A percentile compares a stretch with the other conserved stretches of the same genome.
phyloP scores from a whole-genome alignment of 2,113 vertebrate genomes.

The Rhynchomys soricoides region DNA sequence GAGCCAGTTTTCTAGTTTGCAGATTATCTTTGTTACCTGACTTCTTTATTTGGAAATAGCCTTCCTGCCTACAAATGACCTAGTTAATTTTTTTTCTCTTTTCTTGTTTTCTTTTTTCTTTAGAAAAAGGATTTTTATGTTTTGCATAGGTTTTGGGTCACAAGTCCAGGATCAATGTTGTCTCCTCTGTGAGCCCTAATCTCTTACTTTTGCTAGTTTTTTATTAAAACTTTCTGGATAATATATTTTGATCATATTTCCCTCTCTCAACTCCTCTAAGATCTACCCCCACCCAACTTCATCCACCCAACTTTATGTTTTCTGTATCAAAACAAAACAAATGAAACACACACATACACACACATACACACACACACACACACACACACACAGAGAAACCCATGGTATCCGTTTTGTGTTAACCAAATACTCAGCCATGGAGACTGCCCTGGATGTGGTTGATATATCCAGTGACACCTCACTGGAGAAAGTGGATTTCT shows the following conservation, averaged over 20 bases:
- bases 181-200: background rate
- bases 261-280: background rate
- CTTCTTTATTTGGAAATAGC: background rate
- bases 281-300: background rate
- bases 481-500: background rate
- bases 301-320: background rate
- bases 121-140: background rate
- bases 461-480: background rate
- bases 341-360: background rate
- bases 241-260: background rate
- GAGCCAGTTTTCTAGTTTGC: background rate
- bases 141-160: background rate
- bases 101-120: background rate
- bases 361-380: background rate
- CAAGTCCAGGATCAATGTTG: background rate
- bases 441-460: background rate
- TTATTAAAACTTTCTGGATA: background rate
- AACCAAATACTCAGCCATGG: background rate
- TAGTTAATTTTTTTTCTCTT: background rate
- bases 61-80: background rate
- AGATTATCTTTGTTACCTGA: slow-evolving; percentile 22
- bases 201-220: background rate
- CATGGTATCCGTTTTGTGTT: background rate
- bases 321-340: background rate
- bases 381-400: background rate